These are phyloP conservation scores for Sylvilagus floridanus DNA, from an alignment of 2,797 vertebrate genomes.

Conservation along the genomic window DNA sequence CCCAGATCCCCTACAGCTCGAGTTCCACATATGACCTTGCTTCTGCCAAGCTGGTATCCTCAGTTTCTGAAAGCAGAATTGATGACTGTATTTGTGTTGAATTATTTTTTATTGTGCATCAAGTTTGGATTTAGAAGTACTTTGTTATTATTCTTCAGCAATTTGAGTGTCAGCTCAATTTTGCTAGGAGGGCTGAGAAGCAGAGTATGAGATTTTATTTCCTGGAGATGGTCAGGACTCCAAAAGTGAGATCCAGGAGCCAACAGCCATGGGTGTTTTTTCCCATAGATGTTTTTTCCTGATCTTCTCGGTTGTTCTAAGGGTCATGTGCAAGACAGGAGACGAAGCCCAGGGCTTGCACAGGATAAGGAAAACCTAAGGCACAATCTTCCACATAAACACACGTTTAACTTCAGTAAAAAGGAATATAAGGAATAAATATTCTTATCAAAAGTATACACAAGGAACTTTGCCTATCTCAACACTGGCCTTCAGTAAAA, in stretches of 20 bases:
- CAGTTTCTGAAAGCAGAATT: not conserved
- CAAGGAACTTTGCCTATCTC: not conserved
- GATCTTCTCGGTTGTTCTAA: not conserved
- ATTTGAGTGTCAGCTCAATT: not conserved
- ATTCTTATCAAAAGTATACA: not conserved
- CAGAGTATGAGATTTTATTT: not conserved
- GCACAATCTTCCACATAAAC: not conserved
- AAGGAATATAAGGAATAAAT: not conserved
- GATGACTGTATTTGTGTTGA: not conserved
- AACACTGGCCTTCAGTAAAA: not conserved
- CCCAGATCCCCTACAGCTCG: slow-evolving; percentile 35
- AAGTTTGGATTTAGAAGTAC: slow-evolving; percentile 1
- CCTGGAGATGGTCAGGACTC: not conserved
- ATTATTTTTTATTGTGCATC: not conserved
- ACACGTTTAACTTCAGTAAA: not conserved
- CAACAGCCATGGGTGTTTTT: not conserved
- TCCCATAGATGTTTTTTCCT: not conserved
- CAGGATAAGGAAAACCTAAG: not conserved
- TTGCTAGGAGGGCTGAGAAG: not conserved
- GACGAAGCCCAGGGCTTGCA: not conserved
- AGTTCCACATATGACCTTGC: not conserved
- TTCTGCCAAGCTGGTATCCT: not conserved
- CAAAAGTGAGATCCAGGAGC: not conserved
- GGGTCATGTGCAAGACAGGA: not conserved
- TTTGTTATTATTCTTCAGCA: not conserved